These are phyloP conservation scores for Lycophotia porphyrea DNA, from an alignment of 2,888 invertebrate species.

Conservation along the genomic window DNA sequence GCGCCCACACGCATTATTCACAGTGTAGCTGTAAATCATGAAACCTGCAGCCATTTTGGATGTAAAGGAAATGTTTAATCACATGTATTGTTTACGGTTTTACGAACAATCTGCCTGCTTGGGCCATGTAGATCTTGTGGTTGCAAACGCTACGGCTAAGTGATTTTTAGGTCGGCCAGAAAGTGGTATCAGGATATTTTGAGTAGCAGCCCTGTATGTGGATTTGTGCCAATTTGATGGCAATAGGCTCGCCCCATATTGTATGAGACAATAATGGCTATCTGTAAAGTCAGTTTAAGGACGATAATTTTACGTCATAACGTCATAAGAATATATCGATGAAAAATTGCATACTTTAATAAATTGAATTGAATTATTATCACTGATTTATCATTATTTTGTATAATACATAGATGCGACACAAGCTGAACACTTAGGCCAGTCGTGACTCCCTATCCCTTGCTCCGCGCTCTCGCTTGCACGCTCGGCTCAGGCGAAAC, in stretches of 20 bases:
- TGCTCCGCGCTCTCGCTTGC: no score
- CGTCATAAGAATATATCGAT: no score
- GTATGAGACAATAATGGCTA: no score
- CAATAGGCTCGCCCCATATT: not conserved
- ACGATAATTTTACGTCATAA: no score
- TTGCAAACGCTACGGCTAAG: not conserved
- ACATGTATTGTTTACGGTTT: not conserved
- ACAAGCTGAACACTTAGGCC: no score
- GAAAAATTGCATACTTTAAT: no score
- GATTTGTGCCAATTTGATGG: not conserved
- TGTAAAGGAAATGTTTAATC: slow-evolving; percentile 1
- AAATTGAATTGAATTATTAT: no score
- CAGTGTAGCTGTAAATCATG: slow-evolving; percentile 28
- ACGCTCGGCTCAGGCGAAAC: no score
- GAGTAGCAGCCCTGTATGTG: not conserved
- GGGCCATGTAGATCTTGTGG: not conserved
- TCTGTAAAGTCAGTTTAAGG: no score
- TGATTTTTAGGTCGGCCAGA: not conserved
- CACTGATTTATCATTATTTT: no score
- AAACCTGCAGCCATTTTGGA: not conserved
- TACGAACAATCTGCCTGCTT: not conserved
- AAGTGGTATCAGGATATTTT: not conserved
- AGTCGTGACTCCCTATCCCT: no score
- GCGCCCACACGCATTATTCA: slow-evolving; percentile 21
- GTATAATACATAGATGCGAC: no score